phyloP scores from a whole-genome alignment of 2,797 vertebrate genomes.

The Hydrophis major region DNA sequence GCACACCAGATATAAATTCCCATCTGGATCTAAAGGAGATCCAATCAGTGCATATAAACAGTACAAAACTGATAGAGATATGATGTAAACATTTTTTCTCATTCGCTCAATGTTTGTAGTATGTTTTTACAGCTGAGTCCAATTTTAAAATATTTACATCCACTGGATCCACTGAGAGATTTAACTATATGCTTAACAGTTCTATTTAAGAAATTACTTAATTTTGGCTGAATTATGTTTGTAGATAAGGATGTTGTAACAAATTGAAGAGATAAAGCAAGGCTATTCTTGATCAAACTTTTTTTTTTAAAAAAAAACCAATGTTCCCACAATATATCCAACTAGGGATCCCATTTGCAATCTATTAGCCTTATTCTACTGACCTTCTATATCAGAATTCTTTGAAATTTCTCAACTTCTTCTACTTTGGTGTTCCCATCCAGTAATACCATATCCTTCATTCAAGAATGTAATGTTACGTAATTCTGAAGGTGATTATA shows the following conservation, averaged over 20 bases:
- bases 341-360: background rate
- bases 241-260: background rate
- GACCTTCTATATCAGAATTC: background rate
- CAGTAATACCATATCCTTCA: background rate
- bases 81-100: background rate
- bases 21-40: background rate
- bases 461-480: background rate
- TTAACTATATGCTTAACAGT: background rate
- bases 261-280: background rate
- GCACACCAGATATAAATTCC: background rate
- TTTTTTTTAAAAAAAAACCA: background rate
- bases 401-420: background rate
- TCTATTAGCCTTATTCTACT: background rate
- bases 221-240: background rate
- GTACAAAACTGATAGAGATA: background rate
- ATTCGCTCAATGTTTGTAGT: background rate
- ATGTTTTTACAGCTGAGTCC: background rate
- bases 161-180: background rate
- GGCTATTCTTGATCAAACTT: background rate
- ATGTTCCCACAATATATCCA: background rate
- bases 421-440: background rate
- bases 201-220: background rate
- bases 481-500: background rate
- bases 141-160: background rate
- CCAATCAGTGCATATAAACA: background rate